phyloP scores from a whole-genome alignment of 1,140 invertebrate genomes.

The Leptinotarsa lineolata region DNA sequence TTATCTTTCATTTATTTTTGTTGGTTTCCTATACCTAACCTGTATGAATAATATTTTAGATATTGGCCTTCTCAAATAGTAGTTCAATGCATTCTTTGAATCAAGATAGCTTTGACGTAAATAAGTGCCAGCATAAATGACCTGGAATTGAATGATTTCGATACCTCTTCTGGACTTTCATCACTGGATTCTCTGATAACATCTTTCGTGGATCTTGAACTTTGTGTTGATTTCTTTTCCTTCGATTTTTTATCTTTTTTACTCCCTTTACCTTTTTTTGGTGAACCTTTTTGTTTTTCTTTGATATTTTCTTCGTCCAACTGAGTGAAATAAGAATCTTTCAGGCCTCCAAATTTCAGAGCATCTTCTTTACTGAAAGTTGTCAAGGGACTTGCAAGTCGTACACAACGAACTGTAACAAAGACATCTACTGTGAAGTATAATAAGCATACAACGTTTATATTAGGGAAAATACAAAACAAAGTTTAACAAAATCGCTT shows the following conservation, averaged over 20 bases:
- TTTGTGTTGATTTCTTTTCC: constrained; percentile 31
- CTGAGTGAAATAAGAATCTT: constrained; percentile 47
- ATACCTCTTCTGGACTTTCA: neutral
- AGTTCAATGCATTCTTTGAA: too few relatives aligned
- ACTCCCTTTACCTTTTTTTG: constrained; percentile 2
- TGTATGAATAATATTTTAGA: too few relatives aligned
- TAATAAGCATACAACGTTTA: neutral
- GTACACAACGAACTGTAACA: constrained; percentile 39
- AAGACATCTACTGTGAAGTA: constrained; percentile 11
- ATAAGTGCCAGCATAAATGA: too few relatives aligned
- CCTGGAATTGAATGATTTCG: too few relatives aligned
- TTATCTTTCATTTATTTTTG: too few relatives aligned
- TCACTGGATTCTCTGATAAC: neutral
- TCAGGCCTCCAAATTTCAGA: constrained; percentile 34
- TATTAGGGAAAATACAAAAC: neutral
- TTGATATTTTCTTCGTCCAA: neutral
- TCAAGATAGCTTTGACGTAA: too few relatives aligned
- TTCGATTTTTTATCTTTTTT: constrained; percentile 34
- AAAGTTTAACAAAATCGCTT: neutral
- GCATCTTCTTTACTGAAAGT: constrained; percentile 47
- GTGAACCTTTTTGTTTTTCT: constrained; percentile 18
- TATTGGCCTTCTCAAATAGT: too few relatives aligned
- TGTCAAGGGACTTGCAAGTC: constrained; percentile 42
- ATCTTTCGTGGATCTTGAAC: constrained; percentile 34
- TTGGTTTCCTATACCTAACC: too few relatives aligned